phyloP scores from a whole-genome alignment of 2,797 vertebrate genomes.

The Pangasius krempfi region DNA sequence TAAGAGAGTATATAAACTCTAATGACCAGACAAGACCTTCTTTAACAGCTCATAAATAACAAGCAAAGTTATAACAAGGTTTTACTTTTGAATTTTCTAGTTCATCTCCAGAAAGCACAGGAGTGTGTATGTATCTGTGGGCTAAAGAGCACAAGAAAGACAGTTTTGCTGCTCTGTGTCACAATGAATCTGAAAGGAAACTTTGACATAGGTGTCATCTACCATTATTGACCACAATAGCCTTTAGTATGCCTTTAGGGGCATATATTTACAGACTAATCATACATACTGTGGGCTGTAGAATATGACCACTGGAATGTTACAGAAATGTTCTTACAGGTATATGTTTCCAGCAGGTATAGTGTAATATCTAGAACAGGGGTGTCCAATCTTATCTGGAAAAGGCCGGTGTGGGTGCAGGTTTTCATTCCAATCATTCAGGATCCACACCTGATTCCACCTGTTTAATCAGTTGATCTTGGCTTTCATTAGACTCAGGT shows the following conservation, averaged over 20 bases:
- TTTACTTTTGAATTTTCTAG: background rate
- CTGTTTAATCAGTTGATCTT: too few species aligned
- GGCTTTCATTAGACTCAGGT: too few species aligned
- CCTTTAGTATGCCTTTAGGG: too few species aligned
- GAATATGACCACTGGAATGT: constrained; percentile 1
- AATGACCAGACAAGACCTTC: background rate
- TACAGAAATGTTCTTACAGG: background rate
- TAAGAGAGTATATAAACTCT: background rate
- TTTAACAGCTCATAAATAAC: background rate
- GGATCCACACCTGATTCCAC: too few species aligned
- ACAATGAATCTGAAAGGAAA: constrained; percentile 15
- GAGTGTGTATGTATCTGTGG: background rate
- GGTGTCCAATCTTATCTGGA: too few species aligned
- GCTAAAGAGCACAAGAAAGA: background rate
- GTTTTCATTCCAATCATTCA: too few species aligned
- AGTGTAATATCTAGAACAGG: too few species aligned
- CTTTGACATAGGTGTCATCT: background rate
- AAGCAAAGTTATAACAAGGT: background rate
- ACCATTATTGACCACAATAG: background rate
- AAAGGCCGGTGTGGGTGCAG: too few species aligned
- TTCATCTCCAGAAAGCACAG: background rate
- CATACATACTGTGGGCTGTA: too few species aligned
- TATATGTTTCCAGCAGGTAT: background rate
- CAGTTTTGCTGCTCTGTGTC: background rate
- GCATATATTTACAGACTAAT: background rate